Percentiles rank a stretch among this genome's conserved stretches.
These are phyloP conservation scores for Agapornis roseicollis DNA, from an alignment of 2,113 vertebrate genomes.

Conservation along the genomic window DNA sequence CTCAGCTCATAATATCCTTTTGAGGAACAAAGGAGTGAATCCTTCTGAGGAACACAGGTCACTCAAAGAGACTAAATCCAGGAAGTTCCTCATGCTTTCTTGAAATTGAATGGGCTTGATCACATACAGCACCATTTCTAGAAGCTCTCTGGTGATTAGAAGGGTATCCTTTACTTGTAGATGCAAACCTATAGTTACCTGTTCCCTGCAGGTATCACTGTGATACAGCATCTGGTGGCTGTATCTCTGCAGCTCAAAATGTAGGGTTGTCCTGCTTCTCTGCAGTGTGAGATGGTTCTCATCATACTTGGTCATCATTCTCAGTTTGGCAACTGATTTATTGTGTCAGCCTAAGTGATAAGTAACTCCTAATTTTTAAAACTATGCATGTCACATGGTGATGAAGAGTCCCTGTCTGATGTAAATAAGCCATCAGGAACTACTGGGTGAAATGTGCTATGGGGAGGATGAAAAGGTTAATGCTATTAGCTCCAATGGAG, in stretches of 20 bases:
- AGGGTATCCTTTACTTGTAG: neutral
- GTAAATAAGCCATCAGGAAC: neutral
- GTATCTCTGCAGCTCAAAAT: neutral
- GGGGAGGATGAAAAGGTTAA: neutral
- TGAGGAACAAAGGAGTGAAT: neutral
- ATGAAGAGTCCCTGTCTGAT: neutral
- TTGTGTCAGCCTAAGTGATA: neutral
- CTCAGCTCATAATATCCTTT: neutral
- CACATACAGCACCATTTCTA: neutral
- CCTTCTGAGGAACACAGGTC: neutral
- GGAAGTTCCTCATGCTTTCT: neutral
- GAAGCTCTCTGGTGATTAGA: neutral
- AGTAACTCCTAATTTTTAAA: neutral
- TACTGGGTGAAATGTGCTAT: neutral
- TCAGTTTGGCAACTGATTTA: neutral
- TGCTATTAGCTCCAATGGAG: neutral
- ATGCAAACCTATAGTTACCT: neutral
- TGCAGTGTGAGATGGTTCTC: rapidly evolving
- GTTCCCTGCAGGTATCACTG: neutral
- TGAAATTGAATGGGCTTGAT: neutral
- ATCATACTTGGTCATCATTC: neutral
- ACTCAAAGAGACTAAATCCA: neutral
- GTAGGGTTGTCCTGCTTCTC: neutral
- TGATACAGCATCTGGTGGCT: neutral
- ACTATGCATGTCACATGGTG: neutral